Base-by-base conservation (phyloP, 2,888 invertebrate genomes). In the Anagyrus pseudococci region DNA sequence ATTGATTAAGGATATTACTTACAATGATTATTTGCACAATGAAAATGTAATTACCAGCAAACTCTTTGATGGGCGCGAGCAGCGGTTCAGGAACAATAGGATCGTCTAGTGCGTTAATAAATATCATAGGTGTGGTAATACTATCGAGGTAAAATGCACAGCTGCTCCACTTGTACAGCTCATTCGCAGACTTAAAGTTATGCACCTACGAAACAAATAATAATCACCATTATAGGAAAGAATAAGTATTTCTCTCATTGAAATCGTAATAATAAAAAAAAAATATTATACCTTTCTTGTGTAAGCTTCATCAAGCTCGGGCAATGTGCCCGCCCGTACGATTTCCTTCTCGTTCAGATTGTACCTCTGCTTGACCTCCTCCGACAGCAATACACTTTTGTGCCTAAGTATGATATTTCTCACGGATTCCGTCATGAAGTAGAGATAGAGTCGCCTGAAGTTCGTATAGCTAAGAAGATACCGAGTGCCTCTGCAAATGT, bases 381-480 rank as follows among this genome's bases (percentile, higher is more conserved):
- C 88, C 20, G 88, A 88, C 50, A 96, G 83, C 57, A 96, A 82
- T 62, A 88, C 86, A 68, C 89, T 85, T 72, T 92, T 89, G 82
- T 96, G 94, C 56, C 90, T 86, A n/a, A 93, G 85, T 69, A 97
- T 91, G 63, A 96, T 89, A 75, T 89, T 89, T 71, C 93, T 92
- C 80, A 96, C 89, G 80, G 94, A 94, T 79, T 94, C 94, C 0
- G 96, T 95, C 92, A 97, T 96, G 63, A 93, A 88, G 82, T 93
- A 96, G 62, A 95, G 84, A 82, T 97, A 97, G 75, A 93, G 88
- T 2, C 96, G 89, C 17, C 96, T 87, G 82, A 95, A 90, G 79
- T 94, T 92, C 77, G 91, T 90, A 95, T 95, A 96, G 77, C 93
- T 90, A 37, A 93, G 83, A 70, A 95, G 83, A 82, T 88, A 88